A percentile compares a stretch with the other conserved stretches of the same genome.
phyloP scores from a whole-genome alignment of 2,797 vertebrate species.

The Crax fasciolata region DNA sequence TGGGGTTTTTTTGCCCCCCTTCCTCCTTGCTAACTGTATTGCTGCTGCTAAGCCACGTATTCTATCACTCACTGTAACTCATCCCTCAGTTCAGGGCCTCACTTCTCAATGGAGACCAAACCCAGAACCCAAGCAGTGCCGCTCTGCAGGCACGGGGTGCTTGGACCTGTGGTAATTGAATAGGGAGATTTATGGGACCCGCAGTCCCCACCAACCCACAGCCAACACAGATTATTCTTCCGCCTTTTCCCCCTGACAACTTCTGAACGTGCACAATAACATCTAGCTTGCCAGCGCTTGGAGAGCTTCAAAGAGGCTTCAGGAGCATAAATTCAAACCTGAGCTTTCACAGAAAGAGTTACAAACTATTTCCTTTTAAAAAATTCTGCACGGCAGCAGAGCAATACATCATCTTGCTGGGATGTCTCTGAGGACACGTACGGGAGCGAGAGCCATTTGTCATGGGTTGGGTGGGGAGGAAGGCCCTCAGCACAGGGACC shows the following conservation, averaged over 20 bases:
- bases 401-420: not conserved
- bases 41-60: constrained; percentile 32
- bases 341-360: constrained; percentile 21
- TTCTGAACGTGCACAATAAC: not conserved
- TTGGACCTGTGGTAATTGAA: not conserved
- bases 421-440: not conserved
- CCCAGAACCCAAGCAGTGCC: not conserved
- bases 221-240: constrained; percentile 29
- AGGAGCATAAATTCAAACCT: constrained; percentile 50
- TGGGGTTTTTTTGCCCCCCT: not conserved
- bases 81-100: not conserved
- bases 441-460: not conserved
- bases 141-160: not conserved
- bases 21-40: not conserved
- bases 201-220: not conserved
- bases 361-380: not conserved
- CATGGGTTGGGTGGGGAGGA: accelerated
- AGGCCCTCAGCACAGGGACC: not conserved
- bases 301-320: constrained; percentile 27
- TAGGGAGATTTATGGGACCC: constrained; percentile 62
- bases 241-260: constrained; percentile 32
- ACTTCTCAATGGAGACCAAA: not conserved
- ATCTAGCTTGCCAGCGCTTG: constrained; percentile 3
- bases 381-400: not conserved
- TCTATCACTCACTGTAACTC: not conserved